phyloP scores from a whole-genome alignment of 2,113 vertebrate species.

The Psophia crepitans region DNA sequence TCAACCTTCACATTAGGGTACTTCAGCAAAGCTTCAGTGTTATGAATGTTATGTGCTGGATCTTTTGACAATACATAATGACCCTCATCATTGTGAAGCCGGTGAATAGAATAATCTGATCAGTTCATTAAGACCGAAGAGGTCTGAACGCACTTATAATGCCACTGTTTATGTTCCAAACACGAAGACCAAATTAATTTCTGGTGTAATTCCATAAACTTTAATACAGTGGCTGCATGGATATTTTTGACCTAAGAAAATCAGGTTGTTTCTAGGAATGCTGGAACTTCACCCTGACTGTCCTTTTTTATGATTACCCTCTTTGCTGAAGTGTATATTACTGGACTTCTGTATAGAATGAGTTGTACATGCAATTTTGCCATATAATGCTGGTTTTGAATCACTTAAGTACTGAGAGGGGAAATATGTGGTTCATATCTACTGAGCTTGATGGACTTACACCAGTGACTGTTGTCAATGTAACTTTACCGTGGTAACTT shows the following conservation, averaged over 20 bases:
- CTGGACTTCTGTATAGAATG: neutral
- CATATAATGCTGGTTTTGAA: neutral
- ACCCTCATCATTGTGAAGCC: conserved; percentile 33
- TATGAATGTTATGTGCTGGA: conserved; percentile 35
- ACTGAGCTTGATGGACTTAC: neutral
- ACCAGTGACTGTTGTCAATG: neutral
- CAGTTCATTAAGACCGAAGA: conserved; percentile 34
- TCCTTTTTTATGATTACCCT: neutral
- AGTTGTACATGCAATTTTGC: neutral
- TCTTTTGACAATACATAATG: conserved; percentile 54
- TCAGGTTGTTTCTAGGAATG: neutral
- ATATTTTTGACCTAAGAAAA: neutral
- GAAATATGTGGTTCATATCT: neutral
- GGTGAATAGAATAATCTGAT: conserved; percentile 39
- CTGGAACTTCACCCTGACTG: neutral
- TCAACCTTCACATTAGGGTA: conserved; percentile 15
- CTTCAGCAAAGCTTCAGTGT: neutral
- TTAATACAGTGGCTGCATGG: neutral
- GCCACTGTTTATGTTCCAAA: conserved; percentile 1
- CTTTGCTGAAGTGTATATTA: neutral
- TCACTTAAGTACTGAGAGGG: neutral
- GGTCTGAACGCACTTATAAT: conserved; percentile 9
- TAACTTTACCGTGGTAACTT: neutral
- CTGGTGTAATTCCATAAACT: neutral
- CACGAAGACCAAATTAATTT: conserved; percentile 1